These are phyloP conservation scores for Siniperca obscura DNA, from an alignment of 2,797 vertebrate genomes.

Conservation along the genomic window DNA sequence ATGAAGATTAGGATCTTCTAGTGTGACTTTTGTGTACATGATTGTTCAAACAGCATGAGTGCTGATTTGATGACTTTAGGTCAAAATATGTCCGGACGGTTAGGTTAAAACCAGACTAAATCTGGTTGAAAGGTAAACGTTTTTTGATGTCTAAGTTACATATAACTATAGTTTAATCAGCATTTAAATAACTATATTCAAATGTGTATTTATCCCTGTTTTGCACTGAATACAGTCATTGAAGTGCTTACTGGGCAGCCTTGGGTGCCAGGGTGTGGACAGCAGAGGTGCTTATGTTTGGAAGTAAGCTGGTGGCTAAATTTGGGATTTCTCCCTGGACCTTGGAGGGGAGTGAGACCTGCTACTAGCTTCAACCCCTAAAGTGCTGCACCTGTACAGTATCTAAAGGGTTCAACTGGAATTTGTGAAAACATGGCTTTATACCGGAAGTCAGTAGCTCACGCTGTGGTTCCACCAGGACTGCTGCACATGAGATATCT, in stretches of 20 bases:
- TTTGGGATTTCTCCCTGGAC: constrained; percentile 10
- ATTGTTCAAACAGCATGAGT: neutral
- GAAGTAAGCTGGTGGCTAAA: constrained; percentile 3
- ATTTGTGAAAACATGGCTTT: constrained; percentile 7
- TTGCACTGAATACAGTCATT: constrained; percentile 11
- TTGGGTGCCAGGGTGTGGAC: neutral
- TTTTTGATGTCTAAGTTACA: neutral
- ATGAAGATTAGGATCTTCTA: neutral
- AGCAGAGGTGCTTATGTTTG: constrained; percentile 10
- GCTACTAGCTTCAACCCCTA: neutral
- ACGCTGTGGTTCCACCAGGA: neutral
- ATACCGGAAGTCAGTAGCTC: neutral
- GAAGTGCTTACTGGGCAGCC: neutral
- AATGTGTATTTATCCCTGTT: neutral
- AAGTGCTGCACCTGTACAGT: neutral
- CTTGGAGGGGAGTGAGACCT: neutral
- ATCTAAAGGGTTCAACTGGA: constrained; percentile 2
- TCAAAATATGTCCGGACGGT: neutral
- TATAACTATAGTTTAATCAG: neutral
- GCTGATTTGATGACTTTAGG: neutral
- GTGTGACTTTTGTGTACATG: neutral
- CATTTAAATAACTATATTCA: constrained; percentile 9
- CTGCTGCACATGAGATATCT: neutral
- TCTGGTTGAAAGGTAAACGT: constrained; percentile 6
- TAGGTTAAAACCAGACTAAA: neutral